Percentiles rank a stretch among this genome's conserved stretches.
These are phyloP conservation scores for Craseonycteris thonglongyai DNA, from an alignment of 2,113 vertebrate genomes.

Conservation along the genomic window DNA sequence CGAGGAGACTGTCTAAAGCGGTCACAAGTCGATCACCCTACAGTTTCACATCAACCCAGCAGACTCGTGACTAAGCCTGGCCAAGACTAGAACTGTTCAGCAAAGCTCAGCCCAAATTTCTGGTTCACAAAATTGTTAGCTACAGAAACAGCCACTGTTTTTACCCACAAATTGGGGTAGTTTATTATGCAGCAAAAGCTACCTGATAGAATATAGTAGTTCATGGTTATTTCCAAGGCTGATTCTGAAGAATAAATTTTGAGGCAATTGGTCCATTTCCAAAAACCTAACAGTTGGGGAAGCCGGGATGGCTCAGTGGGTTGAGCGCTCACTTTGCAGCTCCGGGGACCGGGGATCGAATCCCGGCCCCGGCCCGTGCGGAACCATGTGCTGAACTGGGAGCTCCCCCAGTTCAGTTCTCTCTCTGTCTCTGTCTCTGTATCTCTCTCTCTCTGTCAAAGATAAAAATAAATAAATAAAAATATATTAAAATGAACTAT, in stretches of 20 bases:
- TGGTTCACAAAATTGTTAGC: background rate
- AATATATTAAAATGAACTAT: too few species aligned
- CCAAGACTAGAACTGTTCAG: background rate
- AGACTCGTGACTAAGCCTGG: background rate
- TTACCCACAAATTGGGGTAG: background rate
- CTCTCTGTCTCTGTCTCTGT: too few species aligned
- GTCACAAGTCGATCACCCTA: background rate
- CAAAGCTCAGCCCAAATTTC: background rate
- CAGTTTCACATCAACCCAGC: background rate
- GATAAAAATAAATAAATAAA: too few species aligned
- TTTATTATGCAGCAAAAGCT: background rate
- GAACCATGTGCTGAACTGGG: too few species aligned
- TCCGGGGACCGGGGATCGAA: too few species aligned
- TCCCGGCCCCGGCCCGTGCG: too few species aligned
- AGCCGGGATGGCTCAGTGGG: too few species aligned
- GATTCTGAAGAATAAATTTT: background rate
- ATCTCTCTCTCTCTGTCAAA: too few species aligned
- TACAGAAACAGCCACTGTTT: background rate
- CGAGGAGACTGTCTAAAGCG: background rate
- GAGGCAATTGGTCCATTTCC: background rate
- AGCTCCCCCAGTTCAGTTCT: too few species aligned
- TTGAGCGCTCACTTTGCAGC: too few species aligned
- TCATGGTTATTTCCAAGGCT: background rate
- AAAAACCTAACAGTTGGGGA: background rate
- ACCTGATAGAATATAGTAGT: background rate